Evolutionary conservation across 64 coral and sea anemone species (phyloP).

Genomic region (Stichodactyla mertensii): DNA sequence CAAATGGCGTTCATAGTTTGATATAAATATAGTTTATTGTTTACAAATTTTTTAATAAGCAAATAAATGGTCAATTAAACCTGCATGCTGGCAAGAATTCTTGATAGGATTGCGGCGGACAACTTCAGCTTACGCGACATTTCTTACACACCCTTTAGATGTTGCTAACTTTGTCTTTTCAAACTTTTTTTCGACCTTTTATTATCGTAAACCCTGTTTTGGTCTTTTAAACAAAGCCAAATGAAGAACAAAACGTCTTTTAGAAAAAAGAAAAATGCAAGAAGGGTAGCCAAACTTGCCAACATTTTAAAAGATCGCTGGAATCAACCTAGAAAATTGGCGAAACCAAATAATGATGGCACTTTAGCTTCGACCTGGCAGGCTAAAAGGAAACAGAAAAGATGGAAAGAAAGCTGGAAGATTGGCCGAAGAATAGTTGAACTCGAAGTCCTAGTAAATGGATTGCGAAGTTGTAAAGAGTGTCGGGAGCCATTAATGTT

Average conservation of each 20-base stretch:
- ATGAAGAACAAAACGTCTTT: constrained; percentile 1
- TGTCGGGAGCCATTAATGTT: not conserved
- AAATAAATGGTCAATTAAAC: too few relatives aligned
- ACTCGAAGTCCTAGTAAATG: not conserved
- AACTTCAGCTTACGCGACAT: too few relatives aligned
- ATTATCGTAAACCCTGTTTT: not conserved
- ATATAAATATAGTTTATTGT: too few relatives aligned
- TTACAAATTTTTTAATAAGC: too few relatives aligned
- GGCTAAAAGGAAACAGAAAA: not conserved
- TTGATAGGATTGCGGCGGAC: too few relatives aligned
- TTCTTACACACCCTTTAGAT: not conserved
- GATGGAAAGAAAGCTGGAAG: not conserved
- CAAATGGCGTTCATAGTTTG: too few relatives aligned
- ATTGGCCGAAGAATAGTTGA: not conserved
- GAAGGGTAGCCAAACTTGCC: too few relatives aligned
- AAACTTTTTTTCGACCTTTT: not conserved
- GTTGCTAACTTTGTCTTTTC: not conserved
- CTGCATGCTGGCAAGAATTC: too few relatives aligned
- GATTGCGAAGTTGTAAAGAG: not conserved
- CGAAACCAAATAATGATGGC: not conserved
- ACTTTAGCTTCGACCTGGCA: not conserved
- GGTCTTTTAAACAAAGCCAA: not conserved
- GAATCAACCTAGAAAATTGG: not conserved
- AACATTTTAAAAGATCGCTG: not conserved
- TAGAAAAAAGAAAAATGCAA: not conserved